Base-by-base conservation (phyloP, 1,140 invertebrate genomes). In the Nephila pilipes region DNA sequence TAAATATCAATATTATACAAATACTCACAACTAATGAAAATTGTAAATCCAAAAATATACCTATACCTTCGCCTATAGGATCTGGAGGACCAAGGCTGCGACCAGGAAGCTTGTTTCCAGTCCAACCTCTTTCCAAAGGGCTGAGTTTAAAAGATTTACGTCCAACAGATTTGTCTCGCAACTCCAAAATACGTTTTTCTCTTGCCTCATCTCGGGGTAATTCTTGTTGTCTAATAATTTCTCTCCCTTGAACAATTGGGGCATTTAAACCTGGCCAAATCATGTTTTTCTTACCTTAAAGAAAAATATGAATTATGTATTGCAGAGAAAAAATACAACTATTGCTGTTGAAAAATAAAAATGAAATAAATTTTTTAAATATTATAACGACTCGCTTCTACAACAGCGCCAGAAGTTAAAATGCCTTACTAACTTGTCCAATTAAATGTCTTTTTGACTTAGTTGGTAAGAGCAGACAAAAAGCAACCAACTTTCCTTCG, bases 191-290 rank as follows among this genome's bases (percentile, higher is more conserved):
- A 94, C 97, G 97, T 90, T 97, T 96, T 95, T 97, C 96, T 93
- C 97, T 95, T 93, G 98, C 97, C 54, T 96, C 96, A 96, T 98
- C 97, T 92, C 97, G 97, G 1, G 97, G 97, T 20, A 98, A 94
- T 94, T 97, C 95, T 94, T 97, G 96, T 94, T 97, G 97, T 94
- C 96, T 95, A 0, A 98, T 95, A 1, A 98, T 94, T 95, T 98
- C 97, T 94, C 96, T 97, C 1, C 98, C 98, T 94, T 96, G 96
- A 14, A 98, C 95, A 16, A 99, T 96, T 4, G 98, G 97, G 1
- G 97, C 96, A 95, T 98, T 99, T 36, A 99, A 96, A 36, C 99
- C 99, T 46, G 99, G 99, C 97, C 98, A 99, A 88, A 98, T 46
- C 94, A 99, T 97, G 94, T 97, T 98, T 75, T 97, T 96, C 95